Evolutionary conservation across 2,888 invertebrate species (phyloP), one percentile per base, ranked within the genome.

Genomic region (Hypomecis punctinalis): DNA sequence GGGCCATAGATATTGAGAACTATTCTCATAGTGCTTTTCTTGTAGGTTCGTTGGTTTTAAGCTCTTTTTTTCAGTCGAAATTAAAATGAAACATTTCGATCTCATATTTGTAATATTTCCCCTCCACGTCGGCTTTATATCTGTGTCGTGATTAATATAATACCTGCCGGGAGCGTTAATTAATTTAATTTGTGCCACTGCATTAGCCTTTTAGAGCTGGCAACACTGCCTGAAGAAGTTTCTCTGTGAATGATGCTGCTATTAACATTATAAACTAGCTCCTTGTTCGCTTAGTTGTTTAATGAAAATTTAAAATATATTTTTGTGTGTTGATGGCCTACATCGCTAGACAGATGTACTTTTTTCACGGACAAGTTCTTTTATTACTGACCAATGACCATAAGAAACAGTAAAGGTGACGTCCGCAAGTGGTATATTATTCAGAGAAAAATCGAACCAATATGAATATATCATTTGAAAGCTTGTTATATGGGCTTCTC

Each of bases 141-240:
- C 51, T 59, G 54, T 57, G 37, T 42, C 51, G 55, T 66, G 64
- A 66, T 64, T 64, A 53, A 68, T 64, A 57, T 63, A 66, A 62
- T 45, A 67, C 57, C 55, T 51, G 55, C 59, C 36, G 42, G 36
- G 51, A 42, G 60, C 60, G 45, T 64, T 63, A 60, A 63, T 68
- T 66, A 68, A 62, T 64, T 54, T 63, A 66, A 70, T 68, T 68
- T 61, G 60, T 61, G 48, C 51, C 58, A 61, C 61, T 70, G 62
- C 66, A 65, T 66, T 64, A 68, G 46, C 63, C 66, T 66, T 63
- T 66, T 46, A 61, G 49, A 55, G 49, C 43, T 61, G 56, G 40
- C 36, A 63, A 54, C 55, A 61, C 43, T 35, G 52, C 35, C 47
- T 13, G 48, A 46, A 33, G 49, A 64, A 59, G 52, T 61, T 54